Base-by-base conservation (phyloP, 2,113 vertebrate genomes). In the Alethe castanea region DNA sequence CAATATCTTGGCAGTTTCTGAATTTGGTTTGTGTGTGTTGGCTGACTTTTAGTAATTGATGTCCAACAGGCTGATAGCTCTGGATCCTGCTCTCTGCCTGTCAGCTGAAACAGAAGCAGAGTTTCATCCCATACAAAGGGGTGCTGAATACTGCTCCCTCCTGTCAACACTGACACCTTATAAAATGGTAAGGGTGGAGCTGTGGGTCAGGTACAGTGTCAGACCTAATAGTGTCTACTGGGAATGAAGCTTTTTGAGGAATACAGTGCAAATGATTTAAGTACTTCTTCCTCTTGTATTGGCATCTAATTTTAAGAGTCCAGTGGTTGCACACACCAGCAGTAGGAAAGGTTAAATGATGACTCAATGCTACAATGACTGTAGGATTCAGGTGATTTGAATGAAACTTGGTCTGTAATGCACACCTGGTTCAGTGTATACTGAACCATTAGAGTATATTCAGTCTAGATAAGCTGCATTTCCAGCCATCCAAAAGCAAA, bases 21-120 rank as follows among this genome's bases (percentile, higher is more conserved):
- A 84, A 70, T 94, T 90, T 81, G 31, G 28, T 91, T 92, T 96
- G 66, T 13, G 45, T 77, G 25, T n/a, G 54, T 57, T 95, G 25
- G 42, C 31, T 92, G 81, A 66, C 16, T 69, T 76, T 70, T 26
- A 74, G 36, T 26, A 89, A 80, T 16, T 85, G 33, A 57, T 69
- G 38, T 67, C 64, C 1, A 1, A n/a, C 19, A 95, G 67, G 40
- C 11, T 93, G 91, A 91, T 44, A 88, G 66, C 45, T 80, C 42
- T 77, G 61, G 57, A 93, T 82, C 23, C 16, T 88, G 42, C 8
- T 64, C 31, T 61, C 36, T 93, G 47, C 33, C 16, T 2, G 12
- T 78, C 92, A 82, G 60, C 54, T 61, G 42, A 88, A 94, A 72
- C 38, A 3, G 77, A 84, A 94, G 93, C 45, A 87, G 35, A 86